phyloP scores from a whole-genome alignment of 2,888 invertebrate genomes.

The Noctua janthina region DNA sequence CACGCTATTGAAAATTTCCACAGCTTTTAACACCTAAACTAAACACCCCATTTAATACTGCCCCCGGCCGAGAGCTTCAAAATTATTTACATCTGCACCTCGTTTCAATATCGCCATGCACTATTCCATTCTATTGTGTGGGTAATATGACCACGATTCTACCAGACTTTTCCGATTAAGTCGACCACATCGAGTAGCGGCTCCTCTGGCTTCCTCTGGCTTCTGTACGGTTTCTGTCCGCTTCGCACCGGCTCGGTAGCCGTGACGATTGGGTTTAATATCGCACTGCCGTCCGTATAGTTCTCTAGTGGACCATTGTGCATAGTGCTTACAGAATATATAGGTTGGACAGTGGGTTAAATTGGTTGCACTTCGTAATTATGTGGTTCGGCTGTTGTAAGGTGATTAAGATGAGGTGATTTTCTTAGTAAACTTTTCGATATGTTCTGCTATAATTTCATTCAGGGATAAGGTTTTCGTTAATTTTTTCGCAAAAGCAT shows the following conservation, averaged over 20 bases:
- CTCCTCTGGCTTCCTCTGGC: conserved; percentile 21
- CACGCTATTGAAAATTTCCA: not conserved
- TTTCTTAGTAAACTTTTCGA: not conserved
- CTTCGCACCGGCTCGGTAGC: not conserved
- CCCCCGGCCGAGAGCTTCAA: not conserved
- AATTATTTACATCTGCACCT: conserved; percentile 21
- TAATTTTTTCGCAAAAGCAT: not conserved
- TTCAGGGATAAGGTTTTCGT: not conserved
- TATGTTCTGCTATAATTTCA: not conserved
- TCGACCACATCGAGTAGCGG: conserved; percentile 38
- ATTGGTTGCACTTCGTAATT: not conserved
- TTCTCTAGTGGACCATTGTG: conserved; percentile 51
- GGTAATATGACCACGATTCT: conserved; percentile 13
- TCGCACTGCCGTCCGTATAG: conserved; percentile 31
- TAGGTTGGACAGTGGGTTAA: conserved; percentile 27
- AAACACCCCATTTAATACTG: conserved; percentile 1
- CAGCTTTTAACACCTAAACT: not conserved
- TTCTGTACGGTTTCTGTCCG: conserved; percentile 2
- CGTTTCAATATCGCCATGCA: conserved; percentile 39
- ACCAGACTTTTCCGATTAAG: conserved; percentile 58
- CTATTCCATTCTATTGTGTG: conserved; percentile 26
- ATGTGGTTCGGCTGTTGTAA: not conserved
- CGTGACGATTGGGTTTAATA: conserved; percentile 42
- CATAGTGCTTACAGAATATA: conserved; percentile 19
- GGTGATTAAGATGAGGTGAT: not conserved